Conservation (phyloP, 2,797 vertebrate genomes). For the Chiroxiphia lanceolata region DNA sequence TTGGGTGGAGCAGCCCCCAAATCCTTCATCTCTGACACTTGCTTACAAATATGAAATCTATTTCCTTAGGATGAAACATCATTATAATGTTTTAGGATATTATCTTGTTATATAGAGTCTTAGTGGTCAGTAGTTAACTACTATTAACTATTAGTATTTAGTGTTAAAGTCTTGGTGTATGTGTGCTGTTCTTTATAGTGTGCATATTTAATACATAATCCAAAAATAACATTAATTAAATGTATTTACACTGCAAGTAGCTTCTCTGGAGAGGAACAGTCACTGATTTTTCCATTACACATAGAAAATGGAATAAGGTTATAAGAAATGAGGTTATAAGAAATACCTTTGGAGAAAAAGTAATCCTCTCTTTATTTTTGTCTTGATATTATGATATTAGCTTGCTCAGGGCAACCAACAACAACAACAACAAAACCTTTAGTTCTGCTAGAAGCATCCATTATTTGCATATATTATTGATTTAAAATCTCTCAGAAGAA, state of each 20-base stretch:
- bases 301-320: background rate
- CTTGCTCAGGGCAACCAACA: background rate
- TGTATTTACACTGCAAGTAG: background rate
- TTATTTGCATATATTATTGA: background rate
- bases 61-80: background rate
- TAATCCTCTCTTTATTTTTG: background rate
- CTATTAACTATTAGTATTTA: background rate
- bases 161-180: background rate
- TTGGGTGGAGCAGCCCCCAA: background rate
- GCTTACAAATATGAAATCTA: background rate
- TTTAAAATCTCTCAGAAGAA: background rate
- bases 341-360: background rate
- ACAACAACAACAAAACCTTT: background rate
- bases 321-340: background rate
- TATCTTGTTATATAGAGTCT: background rate
- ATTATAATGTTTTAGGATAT: background rate
- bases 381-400: background rate
- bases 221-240: background rate
- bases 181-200: background rate
- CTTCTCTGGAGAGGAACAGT: background rate
- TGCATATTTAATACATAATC: background rate
- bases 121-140: background rate
- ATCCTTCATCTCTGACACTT: background rate
- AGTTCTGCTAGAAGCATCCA: background rate
- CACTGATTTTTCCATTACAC: background rate